phyloP scores from a whole-genome alignment of 2,797 vertebrate species.

The Oreochromis mossambicus region DNA sequence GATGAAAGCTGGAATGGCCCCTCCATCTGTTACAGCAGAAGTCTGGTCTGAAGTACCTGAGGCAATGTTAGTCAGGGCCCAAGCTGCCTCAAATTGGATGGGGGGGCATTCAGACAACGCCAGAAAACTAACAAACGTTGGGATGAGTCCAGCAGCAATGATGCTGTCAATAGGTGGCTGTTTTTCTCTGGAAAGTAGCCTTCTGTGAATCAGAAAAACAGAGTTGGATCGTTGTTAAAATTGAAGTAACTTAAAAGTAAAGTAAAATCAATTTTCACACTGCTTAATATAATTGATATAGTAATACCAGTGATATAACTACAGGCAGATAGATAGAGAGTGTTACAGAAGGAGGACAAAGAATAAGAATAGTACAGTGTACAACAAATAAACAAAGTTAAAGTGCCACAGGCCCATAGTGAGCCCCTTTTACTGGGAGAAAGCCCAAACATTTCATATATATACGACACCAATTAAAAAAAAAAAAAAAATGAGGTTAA shows the following conservation, averaged over 20 bases:
- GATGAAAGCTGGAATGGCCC: conserved; percentile 90
- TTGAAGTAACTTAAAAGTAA: not conserved
- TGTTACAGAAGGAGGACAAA: not conserved
- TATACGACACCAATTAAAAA: fast-evolving
- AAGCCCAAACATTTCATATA: not conserved
- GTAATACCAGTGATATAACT: not conserved
- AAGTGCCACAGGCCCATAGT: not conserved
- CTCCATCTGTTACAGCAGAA: conserved; percentile 87
- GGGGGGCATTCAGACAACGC: conserved; percentile 80
- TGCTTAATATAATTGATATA: not conserved
- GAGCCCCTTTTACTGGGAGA: not conserved
- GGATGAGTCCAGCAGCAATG: conserved; percentile 86
- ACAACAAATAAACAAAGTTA: not conserved
- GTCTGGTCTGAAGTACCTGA: conserved; percentile 92
- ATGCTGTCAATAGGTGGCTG: conserved; percentile 89
- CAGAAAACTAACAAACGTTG: conserved; percentile 86
- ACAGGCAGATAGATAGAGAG: not conserved
- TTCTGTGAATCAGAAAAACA: conserved; percentile 68
- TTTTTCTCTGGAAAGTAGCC: conserved; percentile 88
- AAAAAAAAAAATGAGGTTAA: not conserved
- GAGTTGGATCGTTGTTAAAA: not conserved
- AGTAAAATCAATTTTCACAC: not conserved
- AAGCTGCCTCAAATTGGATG: conserved; percentile 94
- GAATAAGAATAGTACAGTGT: not conserved
- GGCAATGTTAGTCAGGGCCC: conserved; percentile 94